A percentile compares a stretch with the other conserved stretches of the same genome.
phyloP scores from a whole-genome alignment of 2,888 invertebrate genomes.

The Nephrotoma flavescens region DNA sequence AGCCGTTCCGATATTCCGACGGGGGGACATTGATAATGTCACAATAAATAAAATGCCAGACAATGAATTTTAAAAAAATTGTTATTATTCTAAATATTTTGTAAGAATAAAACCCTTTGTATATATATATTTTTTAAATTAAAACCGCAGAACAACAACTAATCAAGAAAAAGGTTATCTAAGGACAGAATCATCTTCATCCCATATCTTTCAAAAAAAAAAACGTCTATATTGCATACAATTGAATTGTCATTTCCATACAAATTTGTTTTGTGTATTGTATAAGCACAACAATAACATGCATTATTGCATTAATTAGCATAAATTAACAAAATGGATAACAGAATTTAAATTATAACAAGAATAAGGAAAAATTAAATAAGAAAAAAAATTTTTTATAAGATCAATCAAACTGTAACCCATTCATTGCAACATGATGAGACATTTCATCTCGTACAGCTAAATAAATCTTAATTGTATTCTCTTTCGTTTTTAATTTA shows the following conservation, averaged over 20 bases:
- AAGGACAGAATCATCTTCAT: background rate
- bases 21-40: background rate
- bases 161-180: too few species aligned
- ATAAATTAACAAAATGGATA: background rate
- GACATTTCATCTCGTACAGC: background rate
- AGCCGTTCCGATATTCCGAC: background rate
- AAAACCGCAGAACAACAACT: background rate
- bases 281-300: background rate
- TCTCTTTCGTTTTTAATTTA: background rate
- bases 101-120: background rate
- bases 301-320: background rate
- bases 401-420: background rate
- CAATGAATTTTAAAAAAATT: background rate
- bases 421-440: background rate
- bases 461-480: background rate
- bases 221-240: background rate
- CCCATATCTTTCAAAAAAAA: background rate
- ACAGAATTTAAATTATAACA: background rate
- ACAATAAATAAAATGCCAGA: background rate
- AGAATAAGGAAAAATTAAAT: background rate
- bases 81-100: background rate
- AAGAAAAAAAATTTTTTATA: background rate
- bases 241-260: background rate
- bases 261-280: background rate
- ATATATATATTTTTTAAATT: background rate